Conservation (phyloP, 2,797 vertebrate species). For the Molossus alvarezi region DNA sequence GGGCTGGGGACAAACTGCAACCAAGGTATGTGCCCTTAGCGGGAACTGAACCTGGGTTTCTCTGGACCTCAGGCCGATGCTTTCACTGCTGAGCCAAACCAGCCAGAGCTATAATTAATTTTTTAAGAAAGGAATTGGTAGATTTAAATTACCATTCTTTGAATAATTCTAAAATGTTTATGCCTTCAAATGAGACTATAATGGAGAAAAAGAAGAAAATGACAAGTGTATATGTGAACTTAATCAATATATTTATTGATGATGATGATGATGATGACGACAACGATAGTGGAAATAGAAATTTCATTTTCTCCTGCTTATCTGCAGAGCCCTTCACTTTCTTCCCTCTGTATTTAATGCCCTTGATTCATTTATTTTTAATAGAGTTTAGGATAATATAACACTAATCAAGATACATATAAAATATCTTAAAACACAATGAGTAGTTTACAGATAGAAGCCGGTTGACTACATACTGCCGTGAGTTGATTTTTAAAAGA, state of each 20-base stretch:
- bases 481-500: conserved; percentile 74
- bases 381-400: background rate
- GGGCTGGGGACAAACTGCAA: too few relatives aligned
- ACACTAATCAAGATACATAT: conserved; percentile 53
- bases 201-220: background rate
- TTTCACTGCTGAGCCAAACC: too few relatives aligned
- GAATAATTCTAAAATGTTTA: conserved; percentile 39
- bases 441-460: background rate
- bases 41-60: too few relatives aligned
- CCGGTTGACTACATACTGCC: conserved; percentile 66
- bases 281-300: background rate
- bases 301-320: conserved; percentile 44
- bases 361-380: conserved; percentile 51
- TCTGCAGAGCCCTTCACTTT: background rate
- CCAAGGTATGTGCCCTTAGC: too few relatives aligned
- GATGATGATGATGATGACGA: background rate
- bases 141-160: conserved; percentile 56
- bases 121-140: background rate
- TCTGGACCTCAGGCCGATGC: too few relatives aligned
- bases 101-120: background rate
- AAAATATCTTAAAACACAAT: conserved; percentile 68
- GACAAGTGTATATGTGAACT: background rate
- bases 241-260: conserved; percentile 16
- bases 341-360: background rate
- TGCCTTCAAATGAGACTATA: background rate